Evolutionary conservation across 2,113 vertebrate genomes (phyloP).

Genomic region (Typhlomys cinereus): DNA sequence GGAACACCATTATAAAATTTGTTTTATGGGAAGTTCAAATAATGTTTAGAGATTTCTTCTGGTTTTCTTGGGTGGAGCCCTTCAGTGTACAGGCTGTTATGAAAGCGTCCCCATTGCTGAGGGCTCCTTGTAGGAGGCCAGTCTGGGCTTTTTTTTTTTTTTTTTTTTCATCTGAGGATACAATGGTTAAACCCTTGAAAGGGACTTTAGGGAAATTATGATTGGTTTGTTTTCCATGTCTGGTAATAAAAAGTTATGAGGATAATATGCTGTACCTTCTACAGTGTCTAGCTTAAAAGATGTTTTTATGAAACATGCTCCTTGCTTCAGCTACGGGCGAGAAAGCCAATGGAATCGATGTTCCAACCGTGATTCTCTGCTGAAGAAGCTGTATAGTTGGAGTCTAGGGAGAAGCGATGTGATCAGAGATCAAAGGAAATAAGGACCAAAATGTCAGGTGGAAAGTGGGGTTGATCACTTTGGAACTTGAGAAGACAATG

Average conservation of each 20-base stretch:
- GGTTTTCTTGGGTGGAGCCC: neutral
- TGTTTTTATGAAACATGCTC: conserved; percentile 31
- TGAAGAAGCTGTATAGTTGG: neutral
- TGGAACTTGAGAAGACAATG: neutral
- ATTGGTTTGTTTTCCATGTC: conserved; percentile 42
- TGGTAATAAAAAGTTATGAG: neutral
- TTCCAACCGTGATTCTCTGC: neutral
- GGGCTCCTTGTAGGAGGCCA: neutral
- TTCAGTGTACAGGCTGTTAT: neutral
- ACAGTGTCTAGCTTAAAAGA: conserved; percentile 38
- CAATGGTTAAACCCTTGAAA: conserved; percentile 32
- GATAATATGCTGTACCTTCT: neutral
- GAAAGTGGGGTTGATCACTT: neutral
- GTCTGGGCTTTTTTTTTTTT: neutral
- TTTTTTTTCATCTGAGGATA: neutral
- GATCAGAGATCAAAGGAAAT: neutral
- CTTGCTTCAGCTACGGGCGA: conserved; percentile 34
- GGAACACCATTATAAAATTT: conserved; percentile 51
- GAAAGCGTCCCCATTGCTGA: neutral
- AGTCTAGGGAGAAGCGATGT: neutral
- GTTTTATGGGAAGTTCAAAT: neutral
- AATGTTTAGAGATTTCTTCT: neutral
- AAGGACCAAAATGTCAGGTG: neutral
- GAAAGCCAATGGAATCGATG: conserved; percentile 48
- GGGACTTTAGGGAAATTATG: neutral